Conservation (phyloP, 2,113 vertebrate species). For the Eretmochelys imbricata region DNA sequence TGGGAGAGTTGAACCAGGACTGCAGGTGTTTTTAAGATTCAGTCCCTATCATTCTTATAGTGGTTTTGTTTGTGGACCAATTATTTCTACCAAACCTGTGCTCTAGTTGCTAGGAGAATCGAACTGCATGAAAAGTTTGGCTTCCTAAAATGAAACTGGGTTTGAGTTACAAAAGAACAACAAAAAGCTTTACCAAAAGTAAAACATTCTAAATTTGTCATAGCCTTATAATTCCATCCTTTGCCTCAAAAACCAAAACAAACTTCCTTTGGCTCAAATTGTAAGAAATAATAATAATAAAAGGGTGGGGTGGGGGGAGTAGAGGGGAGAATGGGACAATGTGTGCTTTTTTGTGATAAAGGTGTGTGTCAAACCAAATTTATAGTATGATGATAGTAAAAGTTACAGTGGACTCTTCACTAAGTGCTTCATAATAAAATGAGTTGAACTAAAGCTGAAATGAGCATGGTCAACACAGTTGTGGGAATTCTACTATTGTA, state of each 20-base stretch:
- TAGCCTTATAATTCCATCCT: neutral
- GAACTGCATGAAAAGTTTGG: neutral
- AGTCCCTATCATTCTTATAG: neutral
- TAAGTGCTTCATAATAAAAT: neutral
- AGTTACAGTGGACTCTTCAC: neutral
- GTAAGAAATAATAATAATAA: neutral
- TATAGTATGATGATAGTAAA: neutral
- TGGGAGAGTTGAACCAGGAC: too few relatives aligned
- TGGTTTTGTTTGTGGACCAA: neutral
- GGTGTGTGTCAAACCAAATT: neutral
- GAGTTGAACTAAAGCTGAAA: neutral
- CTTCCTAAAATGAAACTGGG: neutral
- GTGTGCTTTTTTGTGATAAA: neutral
- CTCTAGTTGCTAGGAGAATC: neutral
- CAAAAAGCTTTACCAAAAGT: neutral
- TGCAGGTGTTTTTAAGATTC: neutral
- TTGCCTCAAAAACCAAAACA: neutral
- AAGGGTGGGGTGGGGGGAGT: neutral
- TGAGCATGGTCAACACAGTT: neutral
- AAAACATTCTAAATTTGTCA: neutral
- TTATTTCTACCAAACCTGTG: neutral
- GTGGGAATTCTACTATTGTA: neutral
- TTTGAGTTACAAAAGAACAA: neutral
- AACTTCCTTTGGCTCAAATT: neutral
- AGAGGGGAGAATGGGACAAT: neutral